Conservation (phyloP, 1,140 invertebrate species). For the Musca domestica region DNA sequence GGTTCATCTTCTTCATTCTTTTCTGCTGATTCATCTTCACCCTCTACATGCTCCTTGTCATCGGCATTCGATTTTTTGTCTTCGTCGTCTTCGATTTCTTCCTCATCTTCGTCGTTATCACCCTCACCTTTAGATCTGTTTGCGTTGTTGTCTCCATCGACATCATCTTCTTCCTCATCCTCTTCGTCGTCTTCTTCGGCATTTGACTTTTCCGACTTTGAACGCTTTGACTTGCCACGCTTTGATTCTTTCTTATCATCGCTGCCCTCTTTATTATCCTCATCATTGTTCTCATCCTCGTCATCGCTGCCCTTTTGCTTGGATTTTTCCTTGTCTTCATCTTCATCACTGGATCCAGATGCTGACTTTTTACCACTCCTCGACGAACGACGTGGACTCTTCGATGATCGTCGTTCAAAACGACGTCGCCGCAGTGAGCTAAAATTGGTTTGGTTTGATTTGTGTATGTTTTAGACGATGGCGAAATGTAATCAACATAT, state of each 20-base stretch:
- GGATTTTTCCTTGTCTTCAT: conserved; percentile 28
- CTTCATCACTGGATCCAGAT: conserved; percentile 33
- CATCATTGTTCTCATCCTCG: conserved; percentile 31
- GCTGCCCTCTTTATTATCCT: background rate
- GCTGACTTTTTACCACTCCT: conserved; percentile 16
- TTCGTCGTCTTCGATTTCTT: conserved; percentile 45
- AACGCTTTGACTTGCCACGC: conserved; percentile 31
- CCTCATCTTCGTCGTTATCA: conserved; percentile 51
- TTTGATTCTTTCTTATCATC: conserved; percentile 33
- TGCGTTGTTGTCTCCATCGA: conserved; percentile 17
- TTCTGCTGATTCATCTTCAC: conserved; percentile 49
- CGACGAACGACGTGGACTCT: conserved; percentile 31
- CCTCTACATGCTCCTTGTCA: conserved; percentile 40
- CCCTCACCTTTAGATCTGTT: conserved; percentile 31
- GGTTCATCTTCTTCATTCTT: conserved; percentile 53
- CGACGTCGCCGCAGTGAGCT: conserved; percentile 51
- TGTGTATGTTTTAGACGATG: conserved; percentile 9
- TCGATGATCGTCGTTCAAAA: conserved; percentile 41
- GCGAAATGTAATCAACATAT: conserved; percentile 3
- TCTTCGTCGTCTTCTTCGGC: conserved; percentile 52
- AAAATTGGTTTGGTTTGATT: conserved; percentile 20
- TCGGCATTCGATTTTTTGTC: conserved; percentile 30
- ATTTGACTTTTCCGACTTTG: conserved; percentile 45
- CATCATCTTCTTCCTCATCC: conserved; percentile 41
- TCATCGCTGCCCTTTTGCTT: conserved; percentile 23